Conservation (phyloP, 2,113 vertebrate genomes). For the Tympanuchus pallidicinctus region DNA sequence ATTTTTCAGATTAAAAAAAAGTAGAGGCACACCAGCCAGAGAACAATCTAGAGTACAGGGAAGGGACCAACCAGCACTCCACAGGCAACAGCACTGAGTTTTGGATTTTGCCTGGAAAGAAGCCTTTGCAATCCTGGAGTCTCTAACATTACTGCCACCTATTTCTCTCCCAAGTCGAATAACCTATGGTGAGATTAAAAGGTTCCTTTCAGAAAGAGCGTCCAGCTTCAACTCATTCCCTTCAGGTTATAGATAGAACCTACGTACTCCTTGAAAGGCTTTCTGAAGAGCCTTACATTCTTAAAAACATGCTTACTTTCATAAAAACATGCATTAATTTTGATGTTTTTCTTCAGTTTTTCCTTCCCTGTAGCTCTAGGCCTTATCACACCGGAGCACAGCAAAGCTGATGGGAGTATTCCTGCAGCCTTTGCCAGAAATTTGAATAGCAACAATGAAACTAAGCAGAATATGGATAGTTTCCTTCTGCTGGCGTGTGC, state of each 20-base stretch:
- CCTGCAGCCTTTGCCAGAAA: constrained; percentile 37
- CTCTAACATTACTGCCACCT: neutral
- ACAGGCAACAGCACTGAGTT: neutral
- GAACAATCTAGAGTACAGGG: neutral
- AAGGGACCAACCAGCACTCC: neutral
- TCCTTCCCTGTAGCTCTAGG: neutral
- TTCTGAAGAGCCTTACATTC: neutral
- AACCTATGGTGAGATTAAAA: neutral
- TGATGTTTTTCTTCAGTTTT: constrained; percentile 23
- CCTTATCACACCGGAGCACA: constrained; percentile 39
- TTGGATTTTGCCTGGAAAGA: neutral
- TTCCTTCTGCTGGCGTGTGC: constrained; percentile 36
- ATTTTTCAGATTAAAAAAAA: neutral
- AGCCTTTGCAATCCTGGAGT: neutral
- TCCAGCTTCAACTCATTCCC: neutral
- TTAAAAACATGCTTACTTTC: neutral
- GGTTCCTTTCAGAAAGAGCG: neutral
- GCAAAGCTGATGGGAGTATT: constrained; percentile 27
- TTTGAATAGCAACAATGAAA: constrained; percentile 53
- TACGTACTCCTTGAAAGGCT: neutral
- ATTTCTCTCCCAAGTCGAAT: neutral
- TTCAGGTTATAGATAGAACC: neutral
- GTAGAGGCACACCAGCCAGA: neutral
- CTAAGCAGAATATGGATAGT: constrained; percentile 29
- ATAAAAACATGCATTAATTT: neutral